These are phyloP conservation scores for Pempheris klunzingeri DNA, from an alignment of 2,797 vertebrate genomes.

Conservation along the genomic window DNA sequence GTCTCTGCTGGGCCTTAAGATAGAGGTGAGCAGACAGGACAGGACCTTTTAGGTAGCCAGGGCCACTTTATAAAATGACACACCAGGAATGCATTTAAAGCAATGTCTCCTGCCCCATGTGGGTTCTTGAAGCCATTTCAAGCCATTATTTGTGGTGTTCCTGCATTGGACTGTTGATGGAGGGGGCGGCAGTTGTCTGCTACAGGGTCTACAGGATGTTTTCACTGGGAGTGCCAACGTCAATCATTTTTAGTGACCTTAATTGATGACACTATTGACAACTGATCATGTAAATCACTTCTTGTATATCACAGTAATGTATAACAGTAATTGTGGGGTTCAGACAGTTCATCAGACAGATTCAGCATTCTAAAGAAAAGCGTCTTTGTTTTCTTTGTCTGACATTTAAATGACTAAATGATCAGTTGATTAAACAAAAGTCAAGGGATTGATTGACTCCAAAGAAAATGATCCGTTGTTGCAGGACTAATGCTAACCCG, in stretches of 20 bases:
- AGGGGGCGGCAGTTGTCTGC: too few relatives aligned
- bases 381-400: background rate
- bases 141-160: background rate
- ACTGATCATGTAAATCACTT: background rate
- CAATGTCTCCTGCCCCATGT: background rate
- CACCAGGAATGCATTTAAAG: background rate
- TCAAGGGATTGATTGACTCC: too few relatives aligned
- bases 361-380: too few relatives aligned
- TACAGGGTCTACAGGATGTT: too few relatives aligned
- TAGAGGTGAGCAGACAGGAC: slow-evolving; percentile 83
- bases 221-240: background rate
- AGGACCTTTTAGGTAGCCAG: background rate
- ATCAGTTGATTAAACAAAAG: background rate
- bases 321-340: too few relatives aligned
- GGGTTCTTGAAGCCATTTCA: background rate
- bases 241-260: too few relatives aligned
- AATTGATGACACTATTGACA: too few relatives aligned
- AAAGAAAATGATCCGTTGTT: background rate
- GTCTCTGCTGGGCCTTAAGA: slow-evolving; percentile 90
- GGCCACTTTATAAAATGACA: background rate
- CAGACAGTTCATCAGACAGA: too few relatives aligned
- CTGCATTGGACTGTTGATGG: too few relatives aligned
- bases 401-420: background rate
- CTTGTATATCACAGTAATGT: too few relatives aligned
- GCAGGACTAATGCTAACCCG: background rate